These are phyloP conservation scores for Pogoniulus pusillus DNA, from an alignment of 2,797 vertebrate species.

Conservation along the genomic window DNA sequence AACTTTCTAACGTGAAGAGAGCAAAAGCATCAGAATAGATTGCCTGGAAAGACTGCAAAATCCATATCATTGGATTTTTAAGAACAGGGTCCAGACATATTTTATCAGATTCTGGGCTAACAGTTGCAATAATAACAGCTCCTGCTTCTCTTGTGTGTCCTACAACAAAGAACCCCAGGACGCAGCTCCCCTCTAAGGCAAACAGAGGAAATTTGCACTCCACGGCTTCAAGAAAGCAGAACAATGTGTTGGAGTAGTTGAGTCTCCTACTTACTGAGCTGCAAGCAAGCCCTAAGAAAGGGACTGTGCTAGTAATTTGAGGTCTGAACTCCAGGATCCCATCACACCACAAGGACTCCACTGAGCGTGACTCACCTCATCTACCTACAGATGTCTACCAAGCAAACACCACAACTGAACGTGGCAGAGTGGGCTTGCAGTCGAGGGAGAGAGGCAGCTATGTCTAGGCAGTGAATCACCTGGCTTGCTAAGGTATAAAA, in stretches of 20 bases:
- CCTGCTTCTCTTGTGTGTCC: background rate
- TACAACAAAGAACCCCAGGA: constrained; percentile 38
- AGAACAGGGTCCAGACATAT: constrained; percentile 34
- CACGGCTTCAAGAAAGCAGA: background rate
- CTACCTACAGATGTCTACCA: background rate
- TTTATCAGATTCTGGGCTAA: constrained; percentile 37
- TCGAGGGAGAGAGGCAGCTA: background rate
- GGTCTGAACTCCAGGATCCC: background rate
- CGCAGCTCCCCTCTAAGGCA: background rate
- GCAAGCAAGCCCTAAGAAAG: background rate
- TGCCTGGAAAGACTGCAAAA: constrained; percentile 42
- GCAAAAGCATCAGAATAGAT: background rate
- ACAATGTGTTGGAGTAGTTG: background rate
- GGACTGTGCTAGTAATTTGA: background rate
- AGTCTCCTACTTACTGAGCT: background rate
- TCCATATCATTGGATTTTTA: constrained; percentile 49
- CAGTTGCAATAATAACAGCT: constrained; percentile 3
- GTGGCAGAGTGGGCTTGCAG: background rate
- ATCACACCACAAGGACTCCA: background rate
- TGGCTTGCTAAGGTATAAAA: background rate
- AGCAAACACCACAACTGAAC: background rate
- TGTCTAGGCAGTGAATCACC: background rate
- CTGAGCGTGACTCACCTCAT: background rate
- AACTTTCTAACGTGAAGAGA: constrained; percentile 27
- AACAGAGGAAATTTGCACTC: constrained; percentile 1